Base-by-base conservation (phyloP, 1,140 invertebrate species). In the Lasioglossum baleicum region DNA sequence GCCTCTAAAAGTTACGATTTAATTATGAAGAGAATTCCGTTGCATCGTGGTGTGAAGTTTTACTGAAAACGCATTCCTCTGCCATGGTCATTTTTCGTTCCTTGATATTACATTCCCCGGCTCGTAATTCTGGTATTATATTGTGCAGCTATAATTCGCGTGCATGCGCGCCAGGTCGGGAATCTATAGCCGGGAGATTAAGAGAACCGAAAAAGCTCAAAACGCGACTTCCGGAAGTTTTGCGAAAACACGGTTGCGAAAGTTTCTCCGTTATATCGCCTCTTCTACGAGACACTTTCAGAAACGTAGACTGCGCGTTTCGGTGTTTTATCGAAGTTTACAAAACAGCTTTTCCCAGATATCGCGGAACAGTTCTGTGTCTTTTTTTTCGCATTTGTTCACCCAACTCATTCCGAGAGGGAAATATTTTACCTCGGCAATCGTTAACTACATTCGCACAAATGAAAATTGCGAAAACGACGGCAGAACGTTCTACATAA, bases 161-260 rank as follows among this genome's bases (percentile, higher is more conserved):
- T 72, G 67, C 61, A 70, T 35, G 56, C 22, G 26, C 35, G 26
- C 42, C 42, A 8, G 22, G 7, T 3, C 13, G 11, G 3, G 64
- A 15, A 68, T 76, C 53, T 35, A 40, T 61, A 77, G 61, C 53
- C 75, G 66, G 22, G 42, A 61, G 66, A 70, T 77, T 61, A 76
- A 48, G 74, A 20, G 60, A 48, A 15, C 51, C 48, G 10, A 15
- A 31, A 35, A 61, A 17, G 5, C 42, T 22, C 8, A 2, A 31
- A 22, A 70, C 40, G 5, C 26, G n/a, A 8, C 15, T 51, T 13
- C 7, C 2, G 17, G 6, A n/a, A 26, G 26, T 26, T 26, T 26
- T 26, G 26, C 26, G 26, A 26, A 26, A 26, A 26, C 26, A 26
- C 26, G 26, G 26, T 26, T 26, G 26, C 26, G 26, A 26, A 26